These are phyloP conservation scores for Troglohyphantes excavatus DNA, from an alignment of 2,888 invertebrate species.

Conservation along the genomic window DNA sequence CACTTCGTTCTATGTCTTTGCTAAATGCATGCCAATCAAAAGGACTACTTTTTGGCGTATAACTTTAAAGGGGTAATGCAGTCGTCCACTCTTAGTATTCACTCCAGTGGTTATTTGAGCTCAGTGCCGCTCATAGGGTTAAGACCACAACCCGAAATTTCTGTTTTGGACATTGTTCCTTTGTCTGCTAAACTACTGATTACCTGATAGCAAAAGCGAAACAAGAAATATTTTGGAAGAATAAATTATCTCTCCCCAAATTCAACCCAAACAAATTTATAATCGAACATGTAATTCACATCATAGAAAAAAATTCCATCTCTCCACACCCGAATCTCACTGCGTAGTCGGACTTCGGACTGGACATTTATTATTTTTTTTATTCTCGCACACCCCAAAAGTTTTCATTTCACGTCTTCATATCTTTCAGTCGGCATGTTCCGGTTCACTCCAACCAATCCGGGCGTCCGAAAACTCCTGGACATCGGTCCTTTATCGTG, in stretches of 20 bases:
- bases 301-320: background rate
- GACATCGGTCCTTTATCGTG: background rate
- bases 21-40: no score
- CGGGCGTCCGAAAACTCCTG: background rate
- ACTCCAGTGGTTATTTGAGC: no score
- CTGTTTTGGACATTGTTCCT: background rate
- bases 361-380: background rate
- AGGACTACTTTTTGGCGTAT: no score
- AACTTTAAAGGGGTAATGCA: no score
- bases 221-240: background rate
- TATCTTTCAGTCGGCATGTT: background rate
- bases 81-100: no score
- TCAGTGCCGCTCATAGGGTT: background rate
- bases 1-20: no score
- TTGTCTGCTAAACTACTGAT: background rate
- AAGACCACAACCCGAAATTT: background rate
- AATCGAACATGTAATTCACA: background rate
- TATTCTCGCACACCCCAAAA: background rate
- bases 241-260: background rate
- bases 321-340: constrained; percentile 1
- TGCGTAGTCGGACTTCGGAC: constrained; percentile 40
- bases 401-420: background rate
- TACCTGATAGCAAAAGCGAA: background rate
- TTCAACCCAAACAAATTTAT: background rate
- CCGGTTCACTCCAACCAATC: background rate